Base-by-base conservation (phyloP, 2,797 vertebrate genomes). In the Geotrypetes seraphini region DNA sequence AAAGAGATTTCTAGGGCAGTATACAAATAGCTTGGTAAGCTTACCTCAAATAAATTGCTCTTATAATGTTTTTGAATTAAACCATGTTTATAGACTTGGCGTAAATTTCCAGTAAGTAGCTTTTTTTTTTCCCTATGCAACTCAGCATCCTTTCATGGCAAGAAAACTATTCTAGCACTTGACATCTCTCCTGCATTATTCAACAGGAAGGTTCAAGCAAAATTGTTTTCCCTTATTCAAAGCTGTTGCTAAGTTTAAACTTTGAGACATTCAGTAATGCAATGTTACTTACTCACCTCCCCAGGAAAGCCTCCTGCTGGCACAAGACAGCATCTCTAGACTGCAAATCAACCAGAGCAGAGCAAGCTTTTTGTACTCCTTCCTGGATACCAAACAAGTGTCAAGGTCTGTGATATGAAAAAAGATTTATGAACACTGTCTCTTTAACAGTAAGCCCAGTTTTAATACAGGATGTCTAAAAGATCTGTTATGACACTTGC, bases 241-340 rank as follows among this genome's bases (percentile, higher is more conserved):
- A 92, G 88, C 89, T 88, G 93, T 97, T 96, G 91, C 93, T 92
- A 95, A 90, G 95, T 75, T 88, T 59, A 66, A 74, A 63, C 69
- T 63, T 73, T 81, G 45, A 53, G 49, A 53, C 66, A 69, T 61
- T 53, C 68, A 91, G 84, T 83, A 89, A 95, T 90, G 86, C 75
- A 70, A 50, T 72, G 63, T 73, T 83, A 53, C 74, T 85, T 80
- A 64, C 42, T 57, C 63, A 61, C 75, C 78, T 79, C 70, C 60
- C 63, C 69, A 69, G 69, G 80, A 78, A 72, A 71, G 35, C 63
- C 69, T 76, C 77, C 69, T 62, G 63, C 71, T 78, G 72, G 75
- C 61, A 73, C 11, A 53, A 69, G n/a, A n/a, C n/a, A n/a, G n/a
- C 61, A 59, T 43, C 65, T 52, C 39, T 56, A 49, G 39, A 47